Evolutionary conservation across 2,113 vertebrate genomes (phyloP), one percentile per base, ranked within the genome.

Genomic region (Morone chrysops): DNA sequence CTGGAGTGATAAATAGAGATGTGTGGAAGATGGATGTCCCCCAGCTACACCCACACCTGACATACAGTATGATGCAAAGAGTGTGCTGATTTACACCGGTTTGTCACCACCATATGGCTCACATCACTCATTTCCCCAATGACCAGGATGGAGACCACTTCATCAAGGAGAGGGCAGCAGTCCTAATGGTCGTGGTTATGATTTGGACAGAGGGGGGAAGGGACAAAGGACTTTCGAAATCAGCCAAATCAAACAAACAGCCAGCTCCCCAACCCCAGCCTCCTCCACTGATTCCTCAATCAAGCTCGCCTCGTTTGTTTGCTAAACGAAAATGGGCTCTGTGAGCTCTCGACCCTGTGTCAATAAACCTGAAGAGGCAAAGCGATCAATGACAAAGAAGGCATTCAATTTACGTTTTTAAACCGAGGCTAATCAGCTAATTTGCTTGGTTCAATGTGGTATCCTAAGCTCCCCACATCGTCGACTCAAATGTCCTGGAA

Each of bases 351-450:
- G 25, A 2, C 65, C 63, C 63, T n/a, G 47, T 82, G 89, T 91
- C 83, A 85, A 90, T 90, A 89, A 88, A 84, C 72, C 92, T 63
- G 54, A 78, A 86, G 80, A 85, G 85, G 75, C 63, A 66, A 70
- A 71, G 74, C 5, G 68, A 94, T 94, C 91, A 89, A 93, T 93
- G 82, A 79, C 78, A 90, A 70, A 90, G 79, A 87, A 63, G 81
- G 68, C 78, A 48, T 93, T 93, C 88, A 84, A 91, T 93, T 92
- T 92, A 79, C 13, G n/a, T 83, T 89, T 89, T 87, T 78, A 89
- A 94, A 87, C 81, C 53, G 11, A 78, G 71, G 78, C 87, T 93
- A 93, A 95, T 94, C 91, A 85, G 87, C 84, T 92, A 82, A 93
- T 94, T 94, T 70, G 56, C 83, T 90, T 71, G 56, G 86, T 90